Evolutionary conservation across 2,797 vertebrate species (phyloP).

Genomic region (Sebastes diaconus): DNA sequence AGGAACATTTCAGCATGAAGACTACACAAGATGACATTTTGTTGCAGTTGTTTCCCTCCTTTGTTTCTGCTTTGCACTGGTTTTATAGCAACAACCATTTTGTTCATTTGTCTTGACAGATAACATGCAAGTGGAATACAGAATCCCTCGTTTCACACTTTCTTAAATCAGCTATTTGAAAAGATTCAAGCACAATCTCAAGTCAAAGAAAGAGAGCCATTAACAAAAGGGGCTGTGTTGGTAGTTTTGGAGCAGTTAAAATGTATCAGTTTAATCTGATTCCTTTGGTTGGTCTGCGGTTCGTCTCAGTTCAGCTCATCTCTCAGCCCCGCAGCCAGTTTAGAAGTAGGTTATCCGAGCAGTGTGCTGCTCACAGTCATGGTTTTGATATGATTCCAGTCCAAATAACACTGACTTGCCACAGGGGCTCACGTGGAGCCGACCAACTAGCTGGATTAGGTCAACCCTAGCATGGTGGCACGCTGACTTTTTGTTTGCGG

Average conservation of each 20-base stretch:
- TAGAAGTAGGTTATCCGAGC: slow-evolving; percentile 71
- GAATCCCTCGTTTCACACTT: not conserved
- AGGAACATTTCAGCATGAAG: not conserved
- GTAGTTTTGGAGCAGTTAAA: not conserved
- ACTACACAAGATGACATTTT: not conserved
- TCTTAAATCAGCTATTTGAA: not conserved
- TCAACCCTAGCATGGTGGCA: slow-evolving; percentile 20
- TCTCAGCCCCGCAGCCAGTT: slow-evolving; percentile 38
- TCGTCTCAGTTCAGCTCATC: slow-evolving; percentile 14
- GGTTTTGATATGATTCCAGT: slow-evolving; percentile 65
- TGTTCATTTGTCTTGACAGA: not conserved
- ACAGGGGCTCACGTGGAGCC: slow-evolving; percentile 39
- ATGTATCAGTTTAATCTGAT: not conserved
- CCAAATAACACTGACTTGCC: slow-evolving; percentile 60
- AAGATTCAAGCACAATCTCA: not conserved
- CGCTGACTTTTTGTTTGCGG: slow-evolving; percentile 17
- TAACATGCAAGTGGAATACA: not conserved
- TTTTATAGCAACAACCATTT: not conserved
- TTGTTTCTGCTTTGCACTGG: not conserved
- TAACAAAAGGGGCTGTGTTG: not conserved
- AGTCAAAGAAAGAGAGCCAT: not conserved
- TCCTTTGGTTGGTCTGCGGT: not conserved
- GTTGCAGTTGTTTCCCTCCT: not conserved
- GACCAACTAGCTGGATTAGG: slow-evolving; percentile 15
- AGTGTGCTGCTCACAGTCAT: slow-evolving; percentile 57